phyloP scores from a whole-genome alignment of 1,140 invertebrate species.

The Patella vulgata region DNA sequence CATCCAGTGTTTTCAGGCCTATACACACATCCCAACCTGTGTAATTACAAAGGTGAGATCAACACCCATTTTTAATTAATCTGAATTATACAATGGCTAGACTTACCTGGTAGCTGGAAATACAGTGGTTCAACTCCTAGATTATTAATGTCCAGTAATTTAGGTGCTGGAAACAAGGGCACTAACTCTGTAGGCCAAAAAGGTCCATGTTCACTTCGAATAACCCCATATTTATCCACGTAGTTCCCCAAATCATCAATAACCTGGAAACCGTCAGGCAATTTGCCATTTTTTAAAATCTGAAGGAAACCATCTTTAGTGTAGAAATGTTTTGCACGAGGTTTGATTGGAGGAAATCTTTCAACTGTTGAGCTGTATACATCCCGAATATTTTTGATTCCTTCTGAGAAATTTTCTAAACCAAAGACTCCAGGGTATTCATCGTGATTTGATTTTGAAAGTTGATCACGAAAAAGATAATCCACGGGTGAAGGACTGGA shows the following conservation, averaged over 20 bases:
- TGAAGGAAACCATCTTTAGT: constrained; percentile 59
- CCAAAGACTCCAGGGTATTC: constrained; percentile 56
- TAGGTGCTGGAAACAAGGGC: constrained; percentile 56
- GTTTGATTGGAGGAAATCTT: constrained; percentile 17
- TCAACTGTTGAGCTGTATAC: constrained; percentile 9
- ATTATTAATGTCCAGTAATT: constrained; percentile 43
- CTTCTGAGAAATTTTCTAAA: constrained; percentile 51
- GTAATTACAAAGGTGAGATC: too few species aligned
- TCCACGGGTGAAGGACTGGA: constrained; percentile 20
- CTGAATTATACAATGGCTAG: too few species aligned
- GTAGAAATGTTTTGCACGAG: constrained; percentile 47
- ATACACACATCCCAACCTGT: too few species aligned
- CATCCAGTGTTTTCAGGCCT: too few species aligned
- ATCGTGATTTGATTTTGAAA: constrained; percentile 56
- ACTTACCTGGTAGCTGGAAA: constrained; percentile 43
- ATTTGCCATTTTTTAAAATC: constrained; percentile 45
- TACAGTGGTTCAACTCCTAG: constrained; percentile 42
- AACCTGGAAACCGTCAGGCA: constrained; percentile 50
- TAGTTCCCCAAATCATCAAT: constrained; percentile 49
- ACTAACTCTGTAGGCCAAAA: constrained; percentile 62
- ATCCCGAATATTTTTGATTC: constrained; percentile 43
- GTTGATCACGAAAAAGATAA: constrained; percentile 47
- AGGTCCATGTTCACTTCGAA: constrained; percentile 56
- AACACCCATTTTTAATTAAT: too few species aligned
- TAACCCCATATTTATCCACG: constrained; percentile 59